phyloP scores from a whole-genome alignment of 1,140 invertebrate species.

The Apis laboriosa region DNA sequence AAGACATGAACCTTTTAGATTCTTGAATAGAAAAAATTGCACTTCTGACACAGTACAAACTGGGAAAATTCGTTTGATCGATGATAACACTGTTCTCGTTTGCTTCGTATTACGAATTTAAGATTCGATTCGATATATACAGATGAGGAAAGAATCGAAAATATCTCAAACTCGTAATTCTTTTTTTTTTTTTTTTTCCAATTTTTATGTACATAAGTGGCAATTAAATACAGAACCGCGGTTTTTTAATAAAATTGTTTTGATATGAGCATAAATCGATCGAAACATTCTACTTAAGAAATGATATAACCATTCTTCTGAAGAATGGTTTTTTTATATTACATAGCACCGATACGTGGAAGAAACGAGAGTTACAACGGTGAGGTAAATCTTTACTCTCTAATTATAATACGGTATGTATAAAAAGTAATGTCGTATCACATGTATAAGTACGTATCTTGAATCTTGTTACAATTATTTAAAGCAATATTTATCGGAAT shows the following conservation, averaged over 20 bases:
- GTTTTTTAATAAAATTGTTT: conserved; percentile 19
- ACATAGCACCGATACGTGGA: background rate
- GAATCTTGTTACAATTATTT: background rate
- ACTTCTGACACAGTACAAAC: conserved; percentile 8
- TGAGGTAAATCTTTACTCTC: background rate
- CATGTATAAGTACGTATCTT: conserved; percentile 1
- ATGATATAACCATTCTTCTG: too few species aligned
- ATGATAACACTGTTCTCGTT: background rate
- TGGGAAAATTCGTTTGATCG: background rate
- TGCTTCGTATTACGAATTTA: background rate
- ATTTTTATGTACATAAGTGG: conserved; percentile 9
- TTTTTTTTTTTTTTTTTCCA: background rate
- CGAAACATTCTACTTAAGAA: background rate
- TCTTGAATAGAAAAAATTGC: background rate
- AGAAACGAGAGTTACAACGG: background rate
- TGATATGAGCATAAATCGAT: background rate
- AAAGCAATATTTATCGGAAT: background rate
- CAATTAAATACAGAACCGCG: background rate
- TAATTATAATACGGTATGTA: conserved; percentile 2
- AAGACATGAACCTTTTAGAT: background rate
- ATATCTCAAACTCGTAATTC: background rate
- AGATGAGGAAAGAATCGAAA: background rate
- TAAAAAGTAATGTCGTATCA: background rate
- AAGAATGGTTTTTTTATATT: background rate
- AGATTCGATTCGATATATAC: background rate